phyloP scores from a whole-genome alignment of 2,888 invertebrate species.

The Tetanocera ferruginea region DNA sequence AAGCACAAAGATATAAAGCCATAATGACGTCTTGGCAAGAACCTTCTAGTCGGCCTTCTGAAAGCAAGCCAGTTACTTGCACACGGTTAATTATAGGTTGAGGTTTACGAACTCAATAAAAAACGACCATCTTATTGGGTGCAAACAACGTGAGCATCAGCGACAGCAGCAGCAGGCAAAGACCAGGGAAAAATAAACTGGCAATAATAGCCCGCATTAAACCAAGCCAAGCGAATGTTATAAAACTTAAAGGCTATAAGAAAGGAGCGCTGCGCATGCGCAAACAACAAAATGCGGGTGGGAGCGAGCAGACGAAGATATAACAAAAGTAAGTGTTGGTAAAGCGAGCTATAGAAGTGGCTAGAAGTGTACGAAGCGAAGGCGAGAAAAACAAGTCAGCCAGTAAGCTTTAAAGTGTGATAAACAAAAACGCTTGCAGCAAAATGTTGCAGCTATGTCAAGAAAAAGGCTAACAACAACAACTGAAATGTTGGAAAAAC shows the following conservation, averaged over 20 bases:
- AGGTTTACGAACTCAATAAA: constrained; percentile 60
- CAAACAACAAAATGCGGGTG: too few relatives aligned
- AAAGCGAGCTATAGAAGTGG: too few relatives aligned
- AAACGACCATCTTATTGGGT: constrained; percentile 15
- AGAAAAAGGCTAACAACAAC: neutral
- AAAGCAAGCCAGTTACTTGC: constrained; percentile 39
- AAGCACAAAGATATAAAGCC: neutral
- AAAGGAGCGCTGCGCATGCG: too few relatives aligned
- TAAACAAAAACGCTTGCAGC: neutral
- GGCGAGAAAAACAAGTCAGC: neutral
- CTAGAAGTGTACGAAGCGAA: neutral
- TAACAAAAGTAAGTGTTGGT: too few relatives aligned
- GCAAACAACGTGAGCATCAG: neutral
- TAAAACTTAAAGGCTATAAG: too few relatives aligned
- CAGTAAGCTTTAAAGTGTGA: neutral
- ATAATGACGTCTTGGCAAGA: neutral
- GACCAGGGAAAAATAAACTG: neutral
- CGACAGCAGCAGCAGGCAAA: neutral
- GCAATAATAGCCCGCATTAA: too few relatives aligned
- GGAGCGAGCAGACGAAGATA: too few relatives aligned
- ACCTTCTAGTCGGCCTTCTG: constrained; percentile 20
- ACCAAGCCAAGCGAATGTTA: too few relatives aligned
- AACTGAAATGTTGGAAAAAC: neutral
- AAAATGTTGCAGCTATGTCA: constrained; percentile 3
- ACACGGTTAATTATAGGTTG: constrained; percentile 61